Evolutionary conservation across 2,113 vertebrate species (phyloP), one percentile per base, ranked within the genome.

Genomic region (Excalfactoria chinensis): DNA sequence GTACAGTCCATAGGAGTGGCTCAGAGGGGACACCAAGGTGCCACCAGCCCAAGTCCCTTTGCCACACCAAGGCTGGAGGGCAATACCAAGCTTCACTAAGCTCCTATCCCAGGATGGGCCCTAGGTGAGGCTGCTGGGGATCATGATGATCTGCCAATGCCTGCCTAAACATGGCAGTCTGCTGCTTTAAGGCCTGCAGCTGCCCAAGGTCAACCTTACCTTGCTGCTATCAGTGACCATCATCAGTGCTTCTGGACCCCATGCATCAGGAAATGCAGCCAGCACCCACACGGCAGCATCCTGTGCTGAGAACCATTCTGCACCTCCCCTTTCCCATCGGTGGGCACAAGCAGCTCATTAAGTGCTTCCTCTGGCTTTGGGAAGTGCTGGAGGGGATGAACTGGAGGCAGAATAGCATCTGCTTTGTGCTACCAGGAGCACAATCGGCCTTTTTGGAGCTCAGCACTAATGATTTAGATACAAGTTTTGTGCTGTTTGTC

Each of bases 291-390:
- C 20, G 40, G 49, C 41, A 41, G 80, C 23, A 63, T 34, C n/a
- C 30, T 7, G 12, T 82, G 90, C 88, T 58, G 85, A 92, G 78
- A 93, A 83, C 48, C 48, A 85, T 35, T 88, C 95, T 95, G 93
- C 94, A 88, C 92, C 88, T 69, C 53, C 32, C 2, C 30, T 8
- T 55, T 40, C 37, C 93, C 89, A 95, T 93, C 90, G 20, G 78
- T 14, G 82, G 35, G 28, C 49, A 34, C 46, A 3, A 82, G 84
- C 64, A 62, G 87, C 90, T 96, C 74, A 5, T 95, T 95, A 96
- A 85, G 32, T 2, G 7, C 88, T 71, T 34, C 80, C 41, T 41
- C 4, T 2, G 34, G 4, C 46, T 84, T 30, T 43, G 72, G 69
- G 72, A 51, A 46, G 67, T 1, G 0, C 40, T 0, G 8, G 25